Base-by-base conservation (phyloP, 1,140 invertebrate species). In the Andrena cerasifolii region DNA sequence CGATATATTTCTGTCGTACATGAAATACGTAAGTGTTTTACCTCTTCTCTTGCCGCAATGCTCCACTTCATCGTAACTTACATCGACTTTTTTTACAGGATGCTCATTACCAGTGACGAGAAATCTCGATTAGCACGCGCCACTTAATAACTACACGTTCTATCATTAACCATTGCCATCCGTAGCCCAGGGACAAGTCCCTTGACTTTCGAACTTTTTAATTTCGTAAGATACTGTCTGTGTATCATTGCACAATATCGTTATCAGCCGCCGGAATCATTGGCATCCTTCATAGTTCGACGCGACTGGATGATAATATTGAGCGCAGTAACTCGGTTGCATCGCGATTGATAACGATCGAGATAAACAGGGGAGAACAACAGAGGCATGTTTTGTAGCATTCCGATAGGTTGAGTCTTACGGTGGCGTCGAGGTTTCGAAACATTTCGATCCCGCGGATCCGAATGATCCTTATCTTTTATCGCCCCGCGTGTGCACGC, bases 1-100 rank as follows among this genome's bases (percentile, higher is more conserved):
- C 89, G 96, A 98, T 92, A 92, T 97, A 63, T 96, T 97, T 84
- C 91, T 97, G 31, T 97, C 96, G 0, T 96, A 95, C 87, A 95
- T 97, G 75, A 97, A 97, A 91, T 96, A 97, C 90, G 94, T 94
- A 90, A 88, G 91, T 93, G 83, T 53, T 4, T 49, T 59, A 2
- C 40, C 18, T 33, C 18, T 21, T 47, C 2, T 47, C 26, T 61
- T 43, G 8, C 21, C 4, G 7, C 10, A 54, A 59, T 54, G 24
- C 61, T 12, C 6, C 12, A 31, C 28, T 31, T 7, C 31, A 51
- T 21, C 45, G 5, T n/a, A n/a, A 33, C 33, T 49, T n/a, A 47
- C 36, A n/a, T 40, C 12, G 3, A 31, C 18, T n/a, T 24, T 70
- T 63, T 8, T 36, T 43, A 10, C 16, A 85, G 83, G 83, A 85